A percentile compares a stretch with the other conserved stretches of the same genome.
Evolutionary conservation across 2,888 invertebrate species (phyloP).

Genomic region (Mythimna loreyi): DNA sequence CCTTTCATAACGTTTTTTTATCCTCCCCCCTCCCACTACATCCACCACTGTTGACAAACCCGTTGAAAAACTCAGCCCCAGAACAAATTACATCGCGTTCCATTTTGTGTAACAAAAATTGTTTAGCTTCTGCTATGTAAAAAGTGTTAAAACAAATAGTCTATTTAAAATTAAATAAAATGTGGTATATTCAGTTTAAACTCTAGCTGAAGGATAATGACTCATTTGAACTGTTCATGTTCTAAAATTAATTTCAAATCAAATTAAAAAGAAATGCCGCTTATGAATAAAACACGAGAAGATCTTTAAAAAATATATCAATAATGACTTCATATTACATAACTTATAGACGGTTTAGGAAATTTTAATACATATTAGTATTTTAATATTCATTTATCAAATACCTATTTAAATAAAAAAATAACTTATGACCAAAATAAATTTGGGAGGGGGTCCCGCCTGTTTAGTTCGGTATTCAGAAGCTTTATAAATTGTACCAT

Average conservation of each 20-base stretch:
- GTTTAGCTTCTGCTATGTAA: slow-evolving; percentile 13
- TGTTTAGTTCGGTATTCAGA: no score
- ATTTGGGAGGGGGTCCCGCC: no score
- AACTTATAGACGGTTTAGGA: no score
- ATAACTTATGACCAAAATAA: no score
- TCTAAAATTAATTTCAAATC: neutral
- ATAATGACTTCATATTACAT: no score
- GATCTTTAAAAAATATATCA: no score
- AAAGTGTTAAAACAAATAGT: slow-evolving; percentile 24
- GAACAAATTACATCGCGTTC: slow-evolving; percentile 61
- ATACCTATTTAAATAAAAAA: no score
- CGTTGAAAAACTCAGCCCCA: slow-evolving; percentile 56
- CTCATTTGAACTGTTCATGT: neutral
- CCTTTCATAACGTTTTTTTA: slow-evolving; percentile 68
- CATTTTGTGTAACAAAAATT: slow-evolving; percentile 49
- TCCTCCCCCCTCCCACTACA: slow-evolving; percentile 41
- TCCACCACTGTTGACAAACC: slow-evolving; percentile 63
- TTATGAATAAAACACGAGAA: neutral
- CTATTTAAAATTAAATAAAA: neutral
- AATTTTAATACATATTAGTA: no score
- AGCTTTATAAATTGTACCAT: no score
- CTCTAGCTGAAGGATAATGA: neutral
- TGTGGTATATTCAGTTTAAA: neutral
- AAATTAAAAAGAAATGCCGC: no score
- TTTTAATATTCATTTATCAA: no score